Evolutionary conservation across 2,113 vertebrate species (phyloP), one percentile per base, ranked within the genome.

Genomic region (Myotis yumanensis): DNA sequence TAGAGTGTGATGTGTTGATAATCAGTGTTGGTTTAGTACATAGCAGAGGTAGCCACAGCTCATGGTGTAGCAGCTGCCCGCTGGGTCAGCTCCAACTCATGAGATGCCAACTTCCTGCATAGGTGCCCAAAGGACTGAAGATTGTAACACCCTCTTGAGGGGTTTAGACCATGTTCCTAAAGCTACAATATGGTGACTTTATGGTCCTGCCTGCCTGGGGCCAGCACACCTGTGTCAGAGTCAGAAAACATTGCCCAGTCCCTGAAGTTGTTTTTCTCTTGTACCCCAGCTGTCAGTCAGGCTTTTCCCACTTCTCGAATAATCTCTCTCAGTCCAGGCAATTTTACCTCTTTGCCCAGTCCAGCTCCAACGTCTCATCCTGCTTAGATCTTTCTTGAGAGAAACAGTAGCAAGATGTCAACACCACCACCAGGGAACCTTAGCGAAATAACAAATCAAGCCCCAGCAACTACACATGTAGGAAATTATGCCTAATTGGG

Each of bases 1-100:
- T 97, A 96, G 95, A 96, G 83, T 97, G 89, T 96, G 97, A 96
- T 95, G 97, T 96, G 96, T 96, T 85, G 90, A 94, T 95, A 97
- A 97, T 95, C 48, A 5, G 83, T 96, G 96, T 96, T 95, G 93
- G 96, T 87, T 96, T 89, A 93, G 95, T 95, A 91, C 93, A 90
- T 93, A 92, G 54, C 35, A 80, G 79, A 95, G 91, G 91, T 95
- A 62, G 79, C 83, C 80, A 43, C 62, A 14, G 30, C 48, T 89
- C 73, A 2, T 0, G 54, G 43, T 1, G 11, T 11, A 64, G 82
- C 94, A 86, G 91, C 94, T 96, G 92, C 87, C 90, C 69, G 2
- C 79, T 69, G 83, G 81, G 87, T 35, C 37, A 8, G 46, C 40
- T 92, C 93, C 84, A 94, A 4, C 4, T 52, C n/a, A 5, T 7